Percentiles rank a stretch among this genome's conserved stretches.
Evolutionary conservation across 2,797 vertebrate species (phyloP).

Genomic region (Alectoris magna): DNA sequence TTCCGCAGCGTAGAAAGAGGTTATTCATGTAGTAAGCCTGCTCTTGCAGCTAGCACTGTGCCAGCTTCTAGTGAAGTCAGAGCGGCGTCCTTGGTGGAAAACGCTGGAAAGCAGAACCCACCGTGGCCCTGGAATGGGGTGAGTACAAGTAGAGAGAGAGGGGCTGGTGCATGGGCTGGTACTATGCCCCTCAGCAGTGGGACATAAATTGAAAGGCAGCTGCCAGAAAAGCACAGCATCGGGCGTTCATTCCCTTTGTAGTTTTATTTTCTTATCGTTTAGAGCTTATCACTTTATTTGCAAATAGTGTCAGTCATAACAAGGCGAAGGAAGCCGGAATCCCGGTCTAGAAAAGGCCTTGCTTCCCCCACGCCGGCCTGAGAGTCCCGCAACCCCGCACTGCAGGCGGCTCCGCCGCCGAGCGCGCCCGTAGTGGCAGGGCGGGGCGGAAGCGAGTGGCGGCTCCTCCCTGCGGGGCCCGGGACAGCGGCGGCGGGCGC

Average conservation of each 20-base stretch:
- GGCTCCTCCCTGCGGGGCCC: background rate
- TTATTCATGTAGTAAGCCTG: background rate
- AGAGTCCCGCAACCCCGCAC: no score
- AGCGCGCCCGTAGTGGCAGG: background rate
- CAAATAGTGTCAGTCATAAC: background rate
- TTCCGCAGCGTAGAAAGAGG: background rate
- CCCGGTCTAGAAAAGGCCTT: background rate
- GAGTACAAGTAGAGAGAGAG: accelerated
- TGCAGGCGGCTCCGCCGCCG: no score
- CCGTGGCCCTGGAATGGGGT: accelerated
- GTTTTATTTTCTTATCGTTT: background rate
- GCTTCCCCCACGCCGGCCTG: background rate
- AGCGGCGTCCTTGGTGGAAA: background rate
- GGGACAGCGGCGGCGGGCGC: background rate
- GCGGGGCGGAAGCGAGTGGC: background rate
- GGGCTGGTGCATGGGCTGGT: background rate
- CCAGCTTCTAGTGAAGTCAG: background rate
- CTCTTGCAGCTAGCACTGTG: accelerated
- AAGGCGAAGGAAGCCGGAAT: no score
- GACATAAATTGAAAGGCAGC: background rate
- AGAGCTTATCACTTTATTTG: background rate
- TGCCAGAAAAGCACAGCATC: background rate
- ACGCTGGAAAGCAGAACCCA: accelerated
- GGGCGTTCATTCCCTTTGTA: background rate
- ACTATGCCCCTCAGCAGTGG: background rate